Evolutionary conservation across 1,140 invertebrate species (phyloP), one percentile per base, ranked within the genome.

Genomic region (Arctopsyche grandis): DNA sequence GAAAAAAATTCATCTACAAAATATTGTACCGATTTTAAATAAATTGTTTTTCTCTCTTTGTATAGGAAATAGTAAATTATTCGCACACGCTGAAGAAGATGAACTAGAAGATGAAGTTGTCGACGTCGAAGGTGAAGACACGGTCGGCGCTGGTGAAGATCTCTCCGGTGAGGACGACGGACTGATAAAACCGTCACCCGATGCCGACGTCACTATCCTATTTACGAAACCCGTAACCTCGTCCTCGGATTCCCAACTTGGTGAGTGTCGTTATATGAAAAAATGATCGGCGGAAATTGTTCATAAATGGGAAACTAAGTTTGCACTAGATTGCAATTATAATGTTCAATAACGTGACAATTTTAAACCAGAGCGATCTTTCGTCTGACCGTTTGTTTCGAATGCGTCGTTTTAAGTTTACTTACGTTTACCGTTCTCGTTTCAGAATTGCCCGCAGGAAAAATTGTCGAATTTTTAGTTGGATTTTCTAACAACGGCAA

Each of bases 401-500:
- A n/a, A n/a, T n/a, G n/a, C n/a, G n/a, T n/a, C n/a, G n/a, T n/a
- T n/a, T n/a, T n/a, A n/a, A n/a, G n/a, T n/a, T n/a, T n/a, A n/a
- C n/a, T n/a, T n/a, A n/a, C n/a, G n/a, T n/a, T n/a, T n/a, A n/a
- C n/a, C n/a, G n/a, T n/a, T 48, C 70, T 24, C 66, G 66, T 90
- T 90, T 63, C 86, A 97, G 97, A 98, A 87, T 87, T 99, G 21
- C 95, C 96, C 85, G 97, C 95, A 86, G 98, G 98, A 69, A 92
- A 93, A 84, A 91, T 97, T 66, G 96, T 98, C 0, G 96, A 99
- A 87, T 97, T 99, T 85, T 89, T 99, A 0, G 96, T 99, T 83
- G 98, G 98, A 48, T 99, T 99, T 86, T 93, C 92, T 14, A 99
- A 99, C 88, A 97, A 96, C 86, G 98, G 98, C 46, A 90, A 93